Base-by-base conservation (phyloP, 2,113 vertebrate species). In the Todiramphus saurophagus region DNA sequence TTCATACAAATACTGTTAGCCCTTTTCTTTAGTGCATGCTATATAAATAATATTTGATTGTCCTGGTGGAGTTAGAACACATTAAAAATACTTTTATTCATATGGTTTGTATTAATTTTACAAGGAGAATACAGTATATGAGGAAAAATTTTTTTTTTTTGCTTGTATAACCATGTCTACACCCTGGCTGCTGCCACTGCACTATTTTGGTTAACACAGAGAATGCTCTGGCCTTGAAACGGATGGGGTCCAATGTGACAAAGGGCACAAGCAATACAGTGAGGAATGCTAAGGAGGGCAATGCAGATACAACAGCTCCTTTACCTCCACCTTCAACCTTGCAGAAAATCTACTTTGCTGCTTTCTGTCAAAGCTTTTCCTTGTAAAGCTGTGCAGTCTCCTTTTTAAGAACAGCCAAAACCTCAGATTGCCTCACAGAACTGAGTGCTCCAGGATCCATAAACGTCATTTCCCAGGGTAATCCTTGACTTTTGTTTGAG, bases 391-490 rank as follows among this genome's bases (percentile, higher is more conserved):
- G 2, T 23, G 79, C 58, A 0, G 13, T 68, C 1, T 4, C 56
- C 27, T 68, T 92, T 59, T 48, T 58, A 44, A 90, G 39, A 28
- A 16, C 35, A 53, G 89, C 81, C 90, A 90, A 94, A 95, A 78
- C 86, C 74, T 94, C 96, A 84, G 89, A 93, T 76, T 96, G 89
- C 86, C 86, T 96, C 87, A 94, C 53, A 89, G 66, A 76, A 82
- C 66, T 8, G 62, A 91, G 44, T 46, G 80, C 80, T 87, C 67
- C 90, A 83, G 83, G 75, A 96, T n/a, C 89, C 89, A 87, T 27
- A 84, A 94, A 91, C 31, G 37, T 92, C n/a, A 92, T 89, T 95
- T 95, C 92, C 96, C 95, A 91, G 83, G 91, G 90, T 76, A 89
- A 89, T 94, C 95, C 70, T 50, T 82, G 83, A 92, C 90, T 95